phyloP scores from a whole-genome alignment of 92 coral and sea anemone genomes.

The Epizoanthus rinbou region DNA sequence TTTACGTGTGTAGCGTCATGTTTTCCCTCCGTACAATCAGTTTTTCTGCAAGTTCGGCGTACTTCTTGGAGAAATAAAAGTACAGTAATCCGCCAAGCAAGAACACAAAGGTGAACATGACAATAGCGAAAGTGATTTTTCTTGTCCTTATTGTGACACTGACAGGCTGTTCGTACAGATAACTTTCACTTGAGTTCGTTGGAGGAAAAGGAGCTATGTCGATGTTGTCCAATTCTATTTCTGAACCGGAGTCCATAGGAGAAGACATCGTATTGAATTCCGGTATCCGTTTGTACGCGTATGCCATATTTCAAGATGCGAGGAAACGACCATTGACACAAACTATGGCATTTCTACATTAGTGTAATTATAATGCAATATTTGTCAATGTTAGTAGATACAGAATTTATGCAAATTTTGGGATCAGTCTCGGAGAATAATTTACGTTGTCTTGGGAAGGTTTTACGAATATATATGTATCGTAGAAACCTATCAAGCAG shows the following conservation, averaged over 20 bases:
- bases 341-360: not conserved
- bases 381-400: not conserved
- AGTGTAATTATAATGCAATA: conserved; percentile 15
- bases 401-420: conserved; percentile 2
- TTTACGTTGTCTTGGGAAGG: no score
- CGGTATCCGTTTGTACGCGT: conserved; percentile 6
- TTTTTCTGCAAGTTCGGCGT: not conserved
- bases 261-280: not conserved
- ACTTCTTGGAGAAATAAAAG: conserved; percentile 33
- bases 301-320: conserved; percentile 13
- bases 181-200: conserved; percentile 7
- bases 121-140: conserved; percentile 14
- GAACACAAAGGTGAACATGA: conserved; percentile 6
- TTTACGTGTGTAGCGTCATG: not conserved
- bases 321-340: not conserved
- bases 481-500: no score
- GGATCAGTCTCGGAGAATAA: no score
- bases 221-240: conserved; percentile 17
- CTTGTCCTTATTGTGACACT: conserved; percentile 38
- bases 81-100: conserved; percentile 21
- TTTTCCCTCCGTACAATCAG: not conserved
- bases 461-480: no score
- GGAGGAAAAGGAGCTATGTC: not conserved
- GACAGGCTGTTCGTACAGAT: conserved; percentile 9
- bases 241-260: not conserved